Base-by-base conservation (phyloP, 2,113 vertebrate genomes). In the Corydoras sp. region DNA sequence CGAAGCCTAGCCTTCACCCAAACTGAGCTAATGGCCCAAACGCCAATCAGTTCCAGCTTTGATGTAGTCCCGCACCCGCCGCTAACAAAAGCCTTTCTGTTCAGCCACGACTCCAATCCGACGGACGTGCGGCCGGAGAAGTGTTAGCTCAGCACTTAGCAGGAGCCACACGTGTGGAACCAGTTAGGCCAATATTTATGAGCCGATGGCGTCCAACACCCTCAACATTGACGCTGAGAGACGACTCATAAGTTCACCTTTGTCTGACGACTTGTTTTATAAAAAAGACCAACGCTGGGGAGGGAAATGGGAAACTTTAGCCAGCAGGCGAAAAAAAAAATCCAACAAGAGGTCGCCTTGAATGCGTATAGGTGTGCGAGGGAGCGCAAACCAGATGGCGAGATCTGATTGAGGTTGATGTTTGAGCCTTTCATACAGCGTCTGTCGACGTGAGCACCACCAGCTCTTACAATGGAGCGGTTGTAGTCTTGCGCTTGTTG, bases 391-490 rank as follows among this genome's bases (percentile, higher is more conserved):
- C 49, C 43, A 31, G 71, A 71, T 56, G 73, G 71, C 63, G 81
- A 66, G 58, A 62, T 78, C 73, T 76, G 79, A 84, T 84, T 84
- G 82, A 77, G 65, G 71, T 74, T 86, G 83, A 88, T 82, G 66
- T 80, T 80, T 72, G 56, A 77, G 83, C 74, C 66, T 73, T 78
- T 73, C 61, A 73, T 15, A 67, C 73, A 80, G 78, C 71, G 76
- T 71, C 68, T 77, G 81, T 72, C 71, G 76, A 71, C 79, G 80
- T 76, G 43, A 83, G 82, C 68, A 15, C 29, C 29, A 72, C 71
- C 71, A 30, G 29, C 67, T 73, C 71, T 70, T 58, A 89, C 86
- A 91, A 89, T 84, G 80, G 84, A 43, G 60, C 76, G 76, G 82
- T 69, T 89, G 89, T 89, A 82, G 78, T 81, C 68, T 59, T 75